Evolutionary conservation across 1,140 invertebrate species (phyloP).

Genomic region (Zophobas atratus): DNA sequence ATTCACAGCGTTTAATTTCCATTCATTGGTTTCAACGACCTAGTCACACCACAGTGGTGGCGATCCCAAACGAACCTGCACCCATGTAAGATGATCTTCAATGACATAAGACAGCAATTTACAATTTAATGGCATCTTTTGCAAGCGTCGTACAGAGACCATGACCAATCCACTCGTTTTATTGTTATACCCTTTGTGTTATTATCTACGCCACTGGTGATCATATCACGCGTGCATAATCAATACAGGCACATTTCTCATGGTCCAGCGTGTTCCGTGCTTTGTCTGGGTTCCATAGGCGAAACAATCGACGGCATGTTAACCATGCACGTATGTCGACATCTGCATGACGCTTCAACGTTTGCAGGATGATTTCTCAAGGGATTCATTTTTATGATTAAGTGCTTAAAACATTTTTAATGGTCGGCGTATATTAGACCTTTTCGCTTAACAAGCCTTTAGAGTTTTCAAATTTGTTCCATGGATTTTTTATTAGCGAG

Average conservation of each 20-base stretch:
- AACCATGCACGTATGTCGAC: constrained; percentile 41
- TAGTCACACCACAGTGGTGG: too few species aligned
- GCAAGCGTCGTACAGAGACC: constrained; percentile 14
- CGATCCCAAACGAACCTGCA: too few species aligned
- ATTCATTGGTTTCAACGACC: too few species aligned
- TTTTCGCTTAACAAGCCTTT: too few species aligned
- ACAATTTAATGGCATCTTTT: constrained; percentile 5
- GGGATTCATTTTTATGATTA: constrained; percentile 13
- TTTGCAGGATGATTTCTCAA: constrained; percentile 31
- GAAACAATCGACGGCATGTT: constrained; percentile 48
- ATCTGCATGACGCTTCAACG: constrained; percentile 24
- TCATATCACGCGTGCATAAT: constrained; percentile 55
- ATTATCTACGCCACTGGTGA: constrained; percentile 44
- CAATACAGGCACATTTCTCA: constrained; percentile 52
- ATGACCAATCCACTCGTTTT: constrained; percentile 35
- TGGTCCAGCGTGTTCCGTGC: constrained; percentile 52
- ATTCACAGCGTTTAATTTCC: too few species aligned
- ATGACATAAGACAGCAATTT: background rate
- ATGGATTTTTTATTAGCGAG: too few species aligned
- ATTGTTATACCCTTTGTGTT: constrained; percentile 36
- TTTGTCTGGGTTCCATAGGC: constrained; percentile 49
- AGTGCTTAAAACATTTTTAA: too few species aligned
- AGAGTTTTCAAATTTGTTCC: too few species aligned
- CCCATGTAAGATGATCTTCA: too few species aligned
- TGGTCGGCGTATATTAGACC: too few species aligned